Evolutionary conservation across 2,797 vertebrate species (phyloP), one percentile per base, ranked within the genome.

Genomic region (Anguilla marmorata): DNA sequence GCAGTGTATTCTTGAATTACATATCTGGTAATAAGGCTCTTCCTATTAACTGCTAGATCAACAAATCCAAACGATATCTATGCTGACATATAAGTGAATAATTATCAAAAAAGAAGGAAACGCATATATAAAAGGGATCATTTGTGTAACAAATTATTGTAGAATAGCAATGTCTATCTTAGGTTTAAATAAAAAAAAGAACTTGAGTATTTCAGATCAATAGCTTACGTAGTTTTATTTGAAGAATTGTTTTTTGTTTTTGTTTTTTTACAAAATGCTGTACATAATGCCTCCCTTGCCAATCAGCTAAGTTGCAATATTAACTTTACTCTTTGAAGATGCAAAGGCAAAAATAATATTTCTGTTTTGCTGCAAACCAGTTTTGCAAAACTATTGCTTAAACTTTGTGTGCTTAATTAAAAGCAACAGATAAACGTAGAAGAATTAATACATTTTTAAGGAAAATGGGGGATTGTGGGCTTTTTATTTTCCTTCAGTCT

Each of bases 151-250:
- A 94, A 94, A 97, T 98, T 97, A 97, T 97, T 98, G 97, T 98
- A 98, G 97, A 97, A 96, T 97, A 97, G 96, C 96, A 96, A 95
- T 98, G 97, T 98, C 98, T 99, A 99, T 97, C 97, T 97, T 98
- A 99, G 97, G 95, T 94, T 95, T 94, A 92, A 94, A 94, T 74
- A 52, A n/a, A 37, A 85, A 85, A 96, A 95, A 96, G 96, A 96
- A 96, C 97, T 98, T 97, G 96, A 98, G 95, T 97, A 97, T 96
- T 96, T 97, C 96, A 96, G 95, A 96, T 96, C 96, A 96, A 96
- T 97, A 97, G 97, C 96, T 97, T 96, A 97, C 91, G 97, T 97
- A 96, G 96, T 96, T 96, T 96, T 96, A 95, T 82, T 97, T 96
- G 41, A 45, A 45, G 41, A 45, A 45, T 45, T 45, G 41, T 58